Evolutionary conservation across 2,797 vertebrate species (phyloP).

Genomic region (Neosilurus hyrtlii): DNA sequence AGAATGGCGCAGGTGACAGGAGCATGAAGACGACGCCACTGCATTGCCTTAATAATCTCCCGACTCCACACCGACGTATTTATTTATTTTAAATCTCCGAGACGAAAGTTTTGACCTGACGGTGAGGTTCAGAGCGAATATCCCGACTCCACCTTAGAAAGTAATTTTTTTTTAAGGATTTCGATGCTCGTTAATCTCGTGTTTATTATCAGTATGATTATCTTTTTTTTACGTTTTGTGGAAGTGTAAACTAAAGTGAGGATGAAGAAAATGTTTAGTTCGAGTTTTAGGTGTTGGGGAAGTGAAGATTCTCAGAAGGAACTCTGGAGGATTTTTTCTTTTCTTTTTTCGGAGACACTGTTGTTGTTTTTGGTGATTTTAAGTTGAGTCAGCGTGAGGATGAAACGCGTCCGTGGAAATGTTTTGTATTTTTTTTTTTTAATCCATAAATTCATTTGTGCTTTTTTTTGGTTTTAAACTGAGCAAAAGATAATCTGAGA

Average conservation of each 20-base stretch:
- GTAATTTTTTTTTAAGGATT: not conserved
- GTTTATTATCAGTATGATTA: not conserved
- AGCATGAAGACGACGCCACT: constrained; percentile 69
- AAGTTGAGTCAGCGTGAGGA: not conserved
- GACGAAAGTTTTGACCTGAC: constrained; percentile 35
- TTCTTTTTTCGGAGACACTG: constrained; percentile 27
- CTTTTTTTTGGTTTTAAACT: not conserved
- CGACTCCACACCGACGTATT: constrained; percentile 62
- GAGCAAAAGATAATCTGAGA: not conserved
- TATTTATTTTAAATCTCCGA: constrained; percentile 67
- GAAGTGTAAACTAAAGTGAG: constrained; percentile 11
- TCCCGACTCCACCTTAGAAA: not conserved
- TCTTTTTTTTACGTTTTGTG: not conserved
- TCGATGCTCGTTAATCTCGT: not conserved
- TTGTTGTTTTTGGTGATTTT: not conserved
- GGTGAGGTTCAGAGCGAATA: not conserved
- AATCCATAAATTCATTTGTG: not conserved
- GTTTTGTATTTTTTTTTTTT: not conserved
- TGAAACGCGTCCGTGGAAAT: not conserved
- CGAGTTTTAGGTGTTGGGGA: not conserved
- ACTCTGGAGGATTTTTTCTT: not conserved
- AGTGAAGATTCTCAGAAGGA: not conserved
- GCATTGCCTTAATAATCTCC: constrained; percentile 77
- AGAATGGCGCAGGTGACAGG: constrained; percentile 51
- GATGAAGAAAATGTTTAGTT: not conserved